These are phyloP conservation scores for Pseudochirops corinnae DNA, from an alignment of 2,797 vertebrate genomes.

Conservation along the genomic window DNA sequence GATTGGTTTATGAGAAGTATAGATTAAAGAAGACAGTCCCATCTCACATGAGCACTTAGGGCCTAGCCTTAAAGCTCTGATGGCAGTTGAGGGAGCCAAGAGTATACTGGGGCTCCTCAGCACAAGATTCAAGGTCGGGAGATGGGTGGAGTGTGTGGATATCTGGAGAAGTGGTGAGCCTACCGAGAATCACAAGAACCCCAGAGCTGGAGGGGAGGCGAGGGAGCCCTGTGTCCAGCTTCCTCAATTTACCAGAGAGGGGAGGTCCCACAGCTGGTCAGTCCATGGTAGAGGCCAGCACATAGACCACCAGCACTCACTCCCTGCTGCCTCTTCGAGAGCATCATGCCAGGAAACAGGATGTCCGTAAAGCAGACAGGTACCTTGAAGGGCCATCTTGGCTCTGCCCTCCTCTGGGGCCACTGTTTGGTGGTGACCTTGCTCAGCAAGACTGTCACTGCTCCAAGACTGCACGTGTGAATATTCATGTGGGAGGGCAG, in stretches of 20 bases:
- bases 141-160: too few species aligned
- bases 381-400: accelerated
- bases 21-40: too few species aligned
- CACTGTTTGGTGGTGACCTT: accelerated
- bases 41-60: too few species aligned
- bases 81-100: too few species aligned
- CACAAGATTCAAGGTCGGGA: too few species aligned
- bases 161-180: too few species aligned
- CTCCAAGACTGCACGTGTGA: background rate
- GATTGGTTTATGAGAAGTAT: background rate
- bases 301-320: accelerated
- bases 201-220: too few species aligned
- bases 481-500: background rate
- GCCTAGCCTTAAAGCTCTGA: too few species aligned
- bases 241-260: background rate
- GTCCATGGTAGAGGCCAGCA: accelerated
- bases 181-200: too few species aligned
- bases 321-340: background rate
- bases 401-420: accelerated
- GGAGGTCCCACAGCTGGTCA: accelerated
- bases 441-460: background rate
- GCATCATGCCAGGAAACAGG: too few species aligned
- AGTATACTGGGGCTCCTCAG: too few species aligned
- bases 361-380: background rate
- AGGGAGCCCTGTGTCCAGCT: background rate